phyloP scores from a whole-genome alignment of 1,140 invertebrate species.

The Oscheius sp. region DNA sequence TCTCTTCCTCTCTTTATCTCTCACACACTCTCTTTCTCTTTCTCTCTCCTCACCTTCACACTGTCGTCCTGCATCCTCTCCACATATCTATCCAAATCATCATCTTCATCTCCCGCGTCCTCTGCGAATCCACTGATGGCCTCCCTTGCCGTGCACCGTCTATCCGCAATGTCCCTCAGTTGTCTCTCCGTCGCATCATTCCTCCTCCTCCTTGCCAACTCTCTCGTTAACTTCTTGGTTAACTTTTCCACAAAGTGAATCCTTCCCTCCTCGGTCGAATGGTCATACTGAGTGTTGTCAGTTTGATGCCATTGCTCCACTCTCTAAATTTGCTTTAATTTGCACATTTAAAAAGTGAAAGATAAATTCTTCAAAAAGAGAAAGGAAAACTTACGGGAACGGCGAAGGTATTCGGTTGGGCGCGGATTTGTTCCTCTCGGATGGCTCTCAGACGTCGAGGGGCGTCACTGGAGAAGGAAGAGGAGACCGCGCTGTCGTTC shows the following conservation, averaged over 20 bases:
- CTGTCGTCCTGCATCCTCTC: slow-evolving; percentile 23
- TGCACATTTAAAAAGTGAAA: no score
- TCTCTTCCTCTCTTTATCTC: no score
- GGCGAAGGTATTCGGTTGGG: slow-evolving; percentile 11
- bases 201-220: slow-evolving; percentile 2
- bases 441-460: slow-evolving; percentile 7
- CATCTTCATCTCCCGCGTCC: slow-evolving; percentile 20
- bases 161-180: slow-evolving; percentile 22
- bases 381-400: slow-evolving; percentile 18
- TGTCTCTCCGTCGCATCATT: slow-evolving; percentile 27
- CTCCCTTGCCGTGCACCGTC: slow-evolving; percentile 2
- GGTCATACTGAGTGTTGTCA: slow-evolving; percentile 4
- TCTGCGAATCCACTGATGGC: slow-evolving; percentile 1
- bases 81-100: slow-evolving; percentile 27
- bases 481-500: slow-evolving; percentile 31
- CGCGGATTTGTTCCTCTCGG: slow-evolving; percentile 26
- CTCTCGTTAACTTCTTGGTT: slow-evolving; percentile 6
- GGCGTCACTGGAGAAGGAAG: slow-evolving; percentile 32
- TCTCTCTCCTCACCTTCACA: background rate
- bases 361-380: no score
- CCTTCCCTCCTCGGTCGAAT: slow-evolving; percentile 20
- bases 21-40: no score
- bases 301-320: slow-evolving; percentile 5
- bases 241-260: slow-evolving; percentile 14
- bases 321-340: no score